Percentiles rank a stretch among this genome's conserved stretches.
Evolutionary conservation across 2,797 vertebrate genomes (phyloP).

Genomic region (Artibeus jamaicensis): DNA sequence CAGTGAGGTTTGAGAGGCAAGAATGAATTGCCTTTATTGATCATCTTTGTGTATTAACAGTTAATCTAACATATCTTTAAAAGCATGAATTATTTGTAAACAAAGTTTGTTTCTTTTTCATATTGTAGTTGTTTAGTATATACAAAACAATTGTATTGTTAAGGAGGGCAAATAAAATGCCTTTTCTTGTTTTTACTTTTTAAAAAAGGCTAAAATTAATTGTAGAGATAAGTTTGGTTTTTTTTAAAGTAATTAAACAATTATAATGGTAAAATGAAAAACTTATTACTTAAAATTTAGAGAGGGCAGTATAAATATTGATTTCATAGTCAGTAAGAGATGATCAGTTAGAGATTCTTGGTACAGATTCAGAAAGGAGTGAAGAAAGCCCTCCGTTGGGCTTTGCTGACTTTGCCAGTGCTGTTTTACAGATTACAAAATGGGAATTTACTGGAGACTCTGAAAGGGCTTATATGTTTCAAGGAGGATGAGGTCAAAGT

Average conservation of each 20-base stretch:
- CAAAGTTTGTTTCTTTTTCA: conserved; percentile 55
- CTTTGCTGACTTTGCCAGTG: not conserved
- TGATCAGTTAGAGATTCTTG: not conserved
- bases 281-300: conserved; percentile 33
- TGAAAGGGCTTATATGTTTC: not conserved
- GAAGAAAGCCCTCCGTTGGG: not conserved
- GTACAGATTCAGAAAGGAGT: not conserved
- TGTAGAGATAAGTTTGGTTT: not conserved
- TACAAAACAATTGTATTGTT: not conserved
- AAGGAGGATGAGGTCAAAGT: not conserved
- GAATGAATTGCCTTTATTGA: conserved; percentile 75
- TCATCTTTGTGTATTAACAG: conserved; percentile 66
- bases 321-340: not conserved
- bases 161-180: not conserved
- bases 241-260: conserved; percentile 45
- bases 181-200: conserved; percentile 12
- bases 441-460: not conserved
- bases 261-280: conserved; percentile 7
- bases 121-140: conserved; percentile 21
- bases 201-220: conserved; percentile 10
- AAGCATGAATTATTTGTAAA: conserved; percentile 63
- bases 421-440: not conserved
- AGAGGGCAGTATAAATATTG: not conserved
- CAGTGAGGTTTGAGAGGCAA: conserved; percentile 59
- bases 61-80: conserved; percentile 76